phyloP scores from a whole-genome alignment of 2,797 vertebrate genomes.

The Furcifer pardalis region DNA sequence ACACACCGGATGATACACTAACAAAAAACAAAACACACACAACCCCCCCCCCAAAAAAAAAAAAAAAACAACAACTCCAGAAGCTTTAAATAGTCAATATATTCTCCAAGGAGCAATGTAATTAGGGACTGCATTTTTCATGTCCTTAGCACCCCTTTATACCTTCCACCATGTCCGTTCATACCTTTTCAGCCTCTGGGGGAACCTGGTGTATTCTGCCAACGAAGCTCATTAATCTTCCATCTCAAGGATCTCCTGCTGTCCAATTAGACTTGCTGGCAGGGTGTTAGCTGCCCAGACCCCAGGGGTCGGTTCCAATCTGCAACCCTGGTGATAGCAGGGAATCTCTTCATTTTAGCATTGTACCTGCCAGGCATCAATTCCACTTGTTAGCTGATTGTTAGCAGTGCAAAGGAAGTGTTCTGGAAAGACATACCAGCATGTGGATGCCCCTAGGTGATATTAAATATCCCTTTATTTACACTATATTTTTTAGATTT shows the following conservation, averaged over 20 bases:
- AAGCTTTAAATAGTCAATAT: background rate
- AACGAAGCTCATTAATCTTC: constrained; percentile 42
- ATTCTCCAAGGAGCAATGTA: constrained; percentile 17
- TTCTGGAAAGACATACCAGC: background rate
- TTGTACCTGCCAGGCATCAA: constrained; percentile 22
- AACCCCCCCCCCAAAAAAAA: too few species aligned
- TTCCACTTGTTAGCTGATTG: constrained; percentile 23
- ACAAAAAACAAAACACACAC: background rate
- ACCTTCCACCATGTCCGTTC: constrained; percentile 26
- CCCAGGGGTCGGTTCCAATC: constrained; percentile 11
- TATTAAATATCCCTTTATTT: background rate
- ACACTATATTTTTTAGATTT: background rate
- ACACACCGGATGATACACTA: background rate
- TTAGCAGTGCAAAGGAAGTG: constrained; percentile 10
- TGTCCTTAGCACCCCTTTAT: constrained; percentile 10
- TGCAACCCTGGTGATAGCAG: background rate
- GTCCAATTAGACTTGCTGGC: constrained; percentile 34
- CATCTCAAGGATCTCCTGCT: constrained; percentile 31
- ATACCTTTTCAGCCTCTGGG: constrained; percentile 11
- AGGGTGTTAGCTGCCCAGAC: constrained; percentile 25
- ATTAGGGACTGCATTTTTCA: constrained; percentile 4
- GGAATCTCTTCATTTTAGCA: constrained; percentile 6
- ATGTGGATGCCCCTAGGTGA: background rate
- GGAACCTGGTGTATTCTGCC: constrained; percentile 26
- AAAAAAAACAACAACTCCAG: background rate